Conservation (phyloP, 53 echinoderm and acorn worm genomes). For the Hippasteria phrygiana region DNA sequence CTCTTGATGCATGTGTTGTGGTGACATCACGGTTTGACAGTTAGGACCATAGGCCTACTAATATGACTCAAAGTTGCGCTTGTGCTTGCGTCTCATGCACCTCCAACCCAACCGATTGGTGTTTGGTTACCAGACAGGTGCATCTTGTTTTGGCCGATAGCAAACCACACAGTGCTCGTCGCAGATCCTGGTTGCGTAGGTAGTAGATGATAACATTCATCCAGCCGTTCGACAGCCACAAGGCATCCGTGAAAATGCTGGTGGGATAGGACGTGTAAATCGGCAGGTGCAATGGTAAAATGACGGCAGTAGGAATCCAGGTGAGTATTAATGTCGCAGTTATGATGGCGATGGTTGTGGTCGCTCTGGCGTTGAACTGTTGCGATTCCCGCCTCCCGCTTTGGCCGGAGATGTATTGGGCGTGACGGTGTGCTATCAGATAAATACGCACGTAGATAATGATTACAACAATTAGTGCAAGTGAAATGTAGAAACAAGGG, state of each 20-base stretch:
- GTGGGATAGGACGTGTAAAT: not conserved
- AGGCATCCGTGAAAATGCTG: not conserved
- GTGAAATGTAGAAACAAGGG: not conserved
- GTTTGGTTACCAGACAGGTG: too few relatives aligned
- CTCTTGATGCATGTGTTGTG: too few relatives aligned
- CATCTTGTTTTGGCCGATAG: not conserved
- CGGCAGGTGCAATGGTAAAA: not conserved
- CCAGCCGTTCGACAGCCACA: conserved; percentile 21
- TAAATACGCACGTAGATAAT: not conserved
- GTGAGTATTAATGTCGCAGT: not conserved
- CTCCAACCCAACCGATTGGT: too few relatives aligned
- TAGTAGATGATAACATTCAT: conserved; percentile 55
- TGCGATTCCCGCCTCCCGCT: too few relatives aligned
- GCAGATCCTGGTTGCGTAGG: conserved; percentile 5
- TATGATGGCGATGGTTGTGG: not conserved
- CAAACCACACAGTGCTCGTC: conserved; percentile 10
- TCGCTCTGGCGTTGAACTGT: not conserved
- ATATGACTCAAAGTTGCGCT: too few relatives aligned
- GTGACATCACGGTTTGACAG: too few relatives aligned
- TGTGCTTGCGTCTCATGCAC: too few relatives aligned
- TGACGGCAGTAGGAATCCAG: not conserved
- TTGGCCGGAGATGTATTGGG: not conserved
- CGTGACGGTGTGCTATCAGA: not conserved
- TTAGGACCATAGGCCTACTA: too few relatives aligned
- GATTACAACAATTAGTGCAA: not conserved